A percentile compares a stretch with the other conserved stretches of the same genome.
Evolutionary conservation across 2,797 vertebrate genomes (phyloP).

Genomic region (Lophotriccus pileatus): DNA sequence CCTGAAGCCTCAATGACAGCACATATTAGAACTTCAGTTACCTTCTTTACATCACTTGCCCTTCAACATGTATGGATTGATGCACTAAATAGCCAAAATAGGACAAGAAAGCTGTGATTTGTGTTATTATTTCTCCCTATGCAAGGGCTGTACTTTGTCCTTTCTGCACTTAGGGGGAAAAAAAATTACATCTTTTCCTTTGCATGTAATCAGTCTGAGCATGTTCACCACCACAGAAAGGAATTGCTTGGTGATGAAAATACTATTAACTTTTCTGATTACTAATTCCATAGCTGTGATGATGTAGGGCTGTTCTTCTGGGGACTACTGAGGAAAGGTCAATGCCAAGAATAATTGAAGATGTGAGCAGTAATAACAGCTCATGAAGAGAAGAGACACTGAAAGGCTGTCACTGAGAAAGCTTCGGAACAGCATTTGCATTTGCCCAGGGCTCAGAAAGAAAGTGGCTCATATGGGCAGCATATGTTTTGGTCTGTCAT

Average conservation of each 20-base stretch:
- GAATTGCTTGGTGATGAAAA: neutral
- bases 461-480: neutral
- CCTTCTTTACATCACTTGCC: neutral
- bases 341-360: slow-evolving; percentile 10
- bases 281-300: neutral
- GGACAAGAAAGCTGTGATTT: neutral
- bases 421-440: neutral
- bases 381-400: neutral
- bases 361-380: neutral
- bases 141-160: neutral
- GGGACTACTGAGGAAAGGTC: slow-evolving; percentile 11
- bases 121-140: neutral
- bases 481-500: neutral
- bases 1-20: neutral
- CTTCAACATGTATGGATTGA: neutral
- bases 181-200: neutral
- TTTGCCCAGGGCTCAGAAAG: neutral
- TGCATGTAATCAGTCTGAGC: neutral
- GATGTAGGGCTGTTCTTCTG: neutral
- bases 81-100: neutral
- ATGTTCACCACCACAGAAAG: neutral
- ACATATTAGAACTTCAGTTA: neutral
- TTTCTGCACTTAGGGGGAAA: neutral
- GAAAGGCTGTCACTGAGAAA: neutral
- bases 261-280: neutral